Percentiles rank a stretch among this genome's conserved stretches.
Evolutionary conservation across 2,888 invertebrate genomes (phyloP).

Genomic region (Troides aeacus): DNA sequence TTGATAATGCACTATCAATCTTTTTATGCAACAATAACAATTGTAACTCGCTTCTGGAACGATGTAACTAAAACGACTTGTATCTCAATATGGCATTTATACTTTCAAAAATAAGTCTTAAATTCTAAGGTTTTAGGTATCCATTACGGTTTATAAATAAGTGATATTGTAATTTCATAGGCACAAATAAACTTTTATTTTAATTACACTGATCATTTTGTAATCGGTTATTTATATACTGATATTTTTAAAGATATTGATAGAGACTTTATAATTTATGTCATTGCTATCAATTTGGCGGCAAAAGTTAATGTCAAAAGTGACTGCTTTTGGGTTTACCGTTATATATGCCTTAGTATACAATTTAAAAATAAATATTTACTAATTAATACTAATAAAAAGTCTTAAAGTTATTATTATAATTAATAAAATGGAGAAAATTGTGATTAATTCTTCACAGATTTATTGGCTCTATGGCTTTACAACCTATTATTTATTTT

Average conservation of each 20-base stretch:
- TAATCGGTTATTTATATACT: slow-evolving; percentile 13
- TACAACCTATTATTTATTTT: background rate
- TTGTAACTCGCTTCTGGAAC: slow-evolving; percentile 40
- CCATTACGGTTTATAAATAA: slow-evolving; percentile 22
- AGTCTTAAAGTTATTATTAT: too few relatives aligned
- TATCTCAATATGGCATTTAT: slow-evolving; percentile 60
- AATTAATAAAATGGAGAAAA: background rate
- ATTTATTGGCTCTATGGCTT: background rate
- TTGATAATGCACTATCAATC: slow-evolving; percentile 50
- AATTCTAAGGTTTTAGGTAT: slow-evolving; percentile 43
- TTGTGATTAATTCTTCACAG: background rate
- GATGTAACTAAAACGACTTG: slow-evolving; percentile 39
- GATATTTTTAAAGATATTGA: slow-evolving; percentile 12
- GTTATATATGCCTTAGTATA: background rate
- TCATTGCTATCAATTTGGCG: background rate
- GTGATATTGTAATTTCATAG: slow-evolving; percentile 30
- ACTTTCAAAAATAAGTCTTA: slow-evolving; percentile 53
- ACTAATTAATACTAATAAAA: too few relatives aligned
- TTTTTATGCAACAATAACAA: slow-evolving; percentile 48
- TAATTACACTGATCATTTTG: slow-evolving; percentile 18
- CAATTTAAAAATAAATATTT: background rate
- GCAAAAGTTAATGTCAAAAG: background rate
- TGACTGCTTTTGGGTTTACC: background rate
- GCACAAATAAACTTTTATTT: slow-evolving; percentile 34
- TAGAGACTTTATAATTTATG: background rate